A percentile compares a stretch with the other conserved stretches of the same genome.
Conservation (phyloP, 1,140 invertebrate species). For the Drosophila ercepeae region DNA sequence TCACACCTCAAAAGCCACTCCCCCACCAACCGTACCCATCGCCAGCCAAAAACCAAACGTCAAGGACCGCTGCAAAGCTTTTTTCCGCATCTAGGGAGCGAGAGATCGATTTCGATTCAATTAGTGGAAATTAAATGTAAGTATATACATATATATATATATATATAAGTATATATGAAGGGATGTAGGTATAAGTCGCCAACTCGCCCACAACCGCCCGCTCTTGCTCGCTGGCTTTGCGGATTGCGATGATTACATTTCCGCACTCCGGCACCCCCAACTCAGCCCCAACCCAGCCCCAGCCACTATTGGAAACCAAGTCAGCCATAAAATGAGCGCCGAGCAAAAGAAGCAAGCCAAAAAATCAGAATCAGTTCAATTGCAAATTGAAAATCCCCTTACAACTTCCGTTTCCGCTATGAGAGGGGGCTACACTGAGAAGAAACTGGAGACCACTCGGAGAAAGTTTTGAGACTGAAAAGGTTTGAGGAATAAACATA, state of each 20-base stretch:
- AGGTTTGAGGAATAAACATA: no score
- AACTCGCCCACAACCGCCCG: constrained; percentile 5
- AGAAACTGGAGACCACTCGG: not conserved
- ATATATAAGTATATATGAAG: no score
- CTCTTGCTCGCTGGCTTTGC: constrained; percentile 2
- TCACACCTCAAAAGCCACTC: constrained; percentile 9
- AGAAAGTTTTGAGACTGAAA: not conserved
- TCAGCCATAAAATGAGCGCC: constrained; percentile 80
- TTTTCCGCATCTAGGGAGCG: constrained; percentile 52
- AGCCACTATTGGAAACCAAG: constrained; percentile 52
- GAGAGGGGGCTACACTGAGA: constrained; percentile 19
- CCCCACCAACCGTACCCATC: not conserved
- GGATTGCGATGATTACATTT: constrained; percentile 80
- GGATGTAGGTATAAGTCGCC: constrained; percentile 19
- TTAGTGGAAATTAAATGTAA: constrained; percentile 82
- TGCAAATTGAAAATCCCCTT: constrained; percentile 82
- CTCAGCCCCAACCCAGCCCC: constrained; percentile 35
- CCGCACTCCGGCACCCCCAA: constrained; percentile 39
- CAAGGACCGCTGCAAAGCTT: constrained; percentile 39
- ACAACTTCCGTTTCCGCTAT: constrained; percentile 79
- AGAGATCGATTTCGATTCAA: constrained; percentile 81
- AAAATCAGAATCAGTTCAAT: constrained; percentile 78
- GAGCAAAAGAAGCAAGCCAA: constrained; percentile 69
- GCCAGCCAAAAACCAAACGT: constrained; percentile 50
- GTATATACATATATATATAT: constrained; percentile 69